These are phyloP conservation scores for Henricia sp. DNA, from an alignment of 53 echinoderm and acorn worm species.

Conservation along the genomic window DNA sequence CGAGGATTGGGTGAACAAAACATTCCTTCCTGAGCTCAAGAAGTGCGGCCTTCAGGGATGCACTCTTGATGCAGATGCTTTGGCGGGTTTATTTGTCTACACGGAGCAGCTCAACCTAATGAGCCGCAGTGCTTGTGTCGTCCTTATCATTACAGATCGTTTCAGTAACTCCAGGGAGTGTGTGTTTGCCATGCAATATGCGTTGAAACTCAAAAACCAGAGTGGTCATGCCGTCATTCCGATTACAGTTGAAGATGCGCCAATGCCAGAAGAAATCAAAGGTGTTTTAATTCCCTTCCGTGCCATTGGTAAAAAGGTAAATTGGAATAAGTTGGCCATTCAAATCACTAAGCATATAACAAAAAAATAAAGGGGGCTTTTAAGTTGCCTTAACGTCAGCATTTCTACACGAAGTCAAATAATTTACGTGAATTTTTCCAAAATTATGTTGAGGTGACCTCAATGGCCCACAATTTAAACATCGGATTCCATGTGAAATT, in stretches of 20 bases:
- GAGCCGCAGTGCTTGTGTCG: background rate
- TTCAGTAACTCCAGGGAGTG: background rate
- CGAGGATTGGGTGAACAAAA: background rate
- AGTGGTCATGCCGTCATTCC: background rate
- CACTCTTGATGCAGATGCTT: background rate
- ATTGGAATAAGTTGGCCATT: constrained; percentile 28
- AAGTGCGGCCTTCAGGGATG: background rate
- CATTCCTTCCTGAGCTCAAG: background rate
- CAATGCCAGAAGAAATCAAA: background rate
- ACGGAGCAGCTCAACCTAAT: background rate
- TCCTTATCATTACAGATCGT: background rate
- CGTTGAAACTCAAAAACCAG: background rate
- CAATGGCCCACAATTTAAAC: no score
- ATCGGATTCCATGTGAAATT: no score
- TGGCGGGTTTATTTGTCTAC: background rate
- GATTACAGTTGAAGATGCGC: background rate
- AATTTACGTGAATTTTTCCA: no score
- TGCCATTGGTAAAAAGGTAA: background rate
- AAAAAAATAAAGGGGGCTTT: no score
- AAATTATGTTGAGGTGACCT: no score
- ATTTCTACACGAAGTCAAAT: no score
- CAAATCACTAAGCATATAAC: background rate
- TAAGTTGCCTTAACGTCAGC: no score
- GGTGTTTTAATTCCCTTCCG: background rate
- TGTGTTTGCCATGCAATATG: background rate